Conservation (phyloP, 2,797 vertebrate genomes). For the Pseudochirops cupreus region DNA sequence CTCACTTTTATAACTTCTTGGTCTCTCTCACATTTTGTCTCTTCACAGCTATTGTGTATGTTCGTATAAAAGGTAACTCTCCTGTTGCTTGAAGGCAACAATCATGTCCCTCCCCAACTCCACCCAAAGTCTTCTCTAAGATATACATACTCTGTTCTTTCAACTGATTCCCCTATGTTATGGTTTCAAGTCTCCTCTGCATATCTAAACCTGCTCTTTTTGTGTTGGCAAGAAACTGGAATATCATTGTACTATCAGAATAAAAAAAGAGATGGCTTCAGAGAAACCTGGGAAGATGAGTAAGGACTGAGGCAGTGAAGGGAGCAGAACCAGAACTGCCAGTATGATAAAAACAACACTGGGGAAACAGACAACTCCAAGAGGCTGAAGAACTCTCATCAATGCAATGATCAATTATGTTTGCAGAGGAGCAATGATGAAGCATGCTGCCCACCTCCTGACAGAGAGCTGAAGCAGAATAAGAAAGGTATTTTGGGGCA, state of each 20-base stretch:
- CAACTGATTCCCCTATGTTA: not conserved
- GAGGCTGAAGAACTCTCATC: not conserved
- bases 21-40: not conserved
- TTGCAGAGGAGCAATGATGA: not conserved
- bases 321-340: not conserved
- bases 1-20: not conserved
- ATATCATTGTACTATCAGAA: not conserved
- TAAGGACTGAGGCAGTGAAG: not conserved
- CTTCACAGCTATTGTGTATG: not conserved
- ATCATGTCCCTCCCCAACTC: not conserved
- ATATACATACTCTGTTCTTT: not conserved
- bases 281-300: not conserved
- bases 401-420: not conserved
- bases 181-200: not conserved
- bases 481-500: not conserved
- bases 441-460: not conserved
- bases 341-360: not conserved
- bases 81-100: not conserved
- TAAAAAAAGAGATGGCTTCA: not conserved
- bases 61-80: not conserved
- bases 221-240: not conserved
- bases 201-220: not conserved
- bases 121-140: not conserved
- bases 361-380: not conserved
- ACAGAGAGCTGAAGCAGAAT: not conserved